Conservation (phyloP, 2,888 invertebrate genomes). For the Conchocele bisecta region DNA sequence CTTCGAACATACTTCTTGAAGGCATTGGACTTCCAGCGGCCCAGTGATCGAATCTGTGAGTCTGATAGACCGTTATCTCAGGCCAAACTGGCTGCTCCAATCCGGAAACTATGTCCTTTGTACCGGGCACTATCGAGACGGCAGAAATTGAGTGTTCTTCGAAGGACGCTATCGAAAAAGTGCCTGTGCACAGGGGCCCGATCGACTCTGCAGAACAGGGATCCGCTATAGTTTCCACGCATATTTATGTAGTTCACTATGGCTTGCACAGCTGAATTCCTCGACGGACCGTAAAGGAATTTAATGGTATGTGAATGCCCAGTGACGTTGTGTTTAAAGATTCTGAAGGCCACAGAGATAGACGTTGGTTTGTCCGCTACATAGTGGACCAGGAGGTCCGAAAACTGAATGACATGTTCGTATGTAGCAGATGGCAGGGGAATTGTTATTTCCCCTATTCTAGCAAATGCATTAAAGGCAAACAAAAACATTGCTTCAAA, state of each 20-base stretch:
- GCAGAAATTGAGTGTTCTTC: not conserved
- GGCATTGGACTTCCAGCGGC: slow-evolving; percentile 37
- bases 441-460: slow-evolving; percentile 7
- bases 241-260: too few species aligned
- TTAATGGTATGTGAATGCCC: too few species aligned
- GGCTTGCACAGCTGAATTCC: too few species aligned
- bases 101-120: slow-evolving; percentile 31
- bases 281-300: too few species aligned
- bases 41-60: slow-evolving; percentile 15
- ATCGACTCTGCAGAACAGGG: slow-evolving; percentile 9
- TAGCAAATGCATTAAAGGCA: slow-evolving; percentile 26
- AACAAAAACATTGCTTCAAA: slow-evolving; percentile 22
- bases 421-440: too few species aligned
- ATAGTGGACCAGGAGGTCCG: too few species aligned
- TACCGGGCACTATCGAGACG: slow-evolving; percentile 1
- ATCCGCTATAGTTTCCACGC: too few species aligned
- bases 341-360: too few species aligned
- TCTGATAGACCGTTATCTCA: not conserved
- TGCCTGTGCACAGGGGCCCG: not conserved
- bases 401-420: too few species aligned
- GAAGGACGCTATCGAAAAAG: not conserved
- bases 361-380: too few species aligned
- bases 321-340: too few species aligned
- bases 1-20: slow-evolving; percentile 37
- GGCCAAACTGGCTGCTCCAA: slow-evolving; percentile 28